Conservation (phyloP, 1,140 invertebrate genomes). For the Phymastichus coffea region DNA sequence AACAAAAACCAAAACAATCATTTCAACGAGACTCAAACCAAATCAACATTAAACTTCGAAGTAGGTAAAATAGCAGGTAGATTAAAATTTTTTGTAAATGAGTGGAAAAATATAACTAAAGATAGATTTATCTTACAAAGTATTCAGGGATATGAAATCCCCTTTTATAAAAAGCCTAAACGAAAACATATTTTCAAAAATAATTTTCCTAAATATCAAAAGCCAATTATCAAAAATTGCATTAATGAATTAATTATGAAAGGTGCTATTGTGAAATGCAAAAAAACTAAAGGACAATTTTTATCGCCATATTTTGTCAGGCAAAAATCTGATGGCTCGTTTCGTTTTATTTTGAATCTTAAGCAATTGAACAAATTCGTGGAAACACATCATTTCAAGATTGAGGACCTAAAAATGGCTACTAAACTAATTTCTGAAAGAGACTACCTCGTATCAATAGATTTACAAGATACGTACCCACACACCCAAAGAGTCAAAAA, state of each 20-base stretch:
- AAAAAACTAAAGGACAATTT: not conserved
- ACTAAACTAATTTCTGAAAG: conserved; percentile 5
- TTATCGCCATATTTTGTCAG: conserved; percentile 10
- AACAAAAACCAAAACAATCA: not conserved
- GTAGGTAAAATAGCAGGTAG: conserved; percentile 14
- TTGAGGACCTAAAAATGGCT: conserved; percentile 19
- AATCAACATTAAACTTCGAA: not conserved
- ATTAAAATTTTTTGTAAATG: not conserved
- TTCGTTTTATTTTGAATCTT: conserved; percentile 14
- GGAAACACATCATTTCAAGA: conserved; percentile 5
- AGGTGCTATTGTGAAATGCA: conserved; percentile 7
- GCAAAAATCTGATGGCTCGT: conserved; percentile 9
- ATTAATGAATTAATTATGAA: conserved; percentile 9
- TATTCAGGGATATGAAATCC: conserved; percentile 19
- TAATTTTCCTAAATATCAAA: not conserved
- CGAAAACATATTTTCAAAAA: not conserved
- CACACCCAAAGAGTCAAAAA: conserved; percentile 26
- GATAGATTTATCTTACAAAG: conserved; percentile 12
- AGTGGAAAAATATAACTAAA: conserved; percentile 9
- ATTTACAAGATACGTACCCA: conserved; percentile 26
- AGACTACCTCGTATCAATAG: conserved; percentile 11
- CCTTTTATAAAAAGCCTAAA: not conserved
- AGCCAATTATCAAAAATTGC: not conserved
- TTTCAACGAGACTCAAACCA: no score
- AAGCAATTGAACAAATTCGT: conserved; percentile 19